These are phyloP conservation scores for Ptilorrhoa leucosticta DNA, from an alignment of 2,113 vertebrate genomes.

Conservation along the genomic window DNA sequence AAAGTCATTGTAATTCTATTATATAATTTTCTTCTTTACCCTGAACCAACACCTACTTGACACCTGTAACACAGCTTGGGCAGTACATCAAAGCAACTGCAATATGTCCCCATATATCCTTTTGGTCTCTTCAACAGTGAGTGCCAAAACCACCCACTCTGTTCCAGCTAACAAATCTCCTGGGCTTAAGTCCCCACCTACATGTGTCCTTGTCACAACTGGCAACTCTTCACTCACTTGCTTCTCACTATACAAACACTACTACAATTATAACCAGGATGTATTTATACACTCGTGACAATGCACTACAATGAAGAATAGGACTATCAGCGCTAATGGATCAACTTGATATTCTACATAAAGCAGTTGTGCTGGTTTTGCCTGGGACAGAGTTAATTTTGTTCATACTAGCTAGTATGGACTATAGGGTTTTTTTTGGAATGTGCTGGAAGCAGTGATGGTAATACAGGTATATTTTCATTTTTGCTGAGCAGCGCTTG, in stretches of 20 bases:
- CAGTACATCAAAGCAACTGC: background rate
- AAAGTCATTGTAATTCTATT: background rate
- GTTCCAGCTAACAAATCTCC: background rate
- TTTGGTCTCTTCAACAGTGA: background rate
- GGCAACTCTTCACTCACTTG: background rate
- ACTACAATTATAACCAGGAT: background rate
- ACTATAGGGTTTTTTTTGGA: rapidly evolving
- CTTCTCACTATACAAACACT: background rate
- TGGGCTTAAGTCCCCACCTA: background rate
- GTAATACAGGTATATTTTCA: background rate
- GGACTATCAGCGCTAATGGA: background rate
- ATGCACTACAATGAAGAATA: rapidly evolving
- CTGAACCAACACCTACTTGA: background rate
- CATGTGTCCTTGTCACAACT: background rate
- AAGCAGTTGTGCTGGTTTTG: background rate
- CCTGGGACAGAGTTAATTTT: background rate
- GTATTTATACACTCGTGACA: background rate
- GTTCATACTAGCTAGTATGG: background rate
- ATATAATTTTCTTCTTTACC: background rate
- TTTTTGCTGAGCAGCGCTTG: background rate
- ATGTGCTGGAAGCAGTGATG: background rate
- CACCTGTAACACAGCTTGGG: background rate
- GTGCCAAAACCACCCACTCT: background rate
- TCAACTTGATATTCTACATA: background rate
- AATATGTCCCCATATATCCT: background rate